Evolutionary conservation across 1,140 invertebrate species (phyloP).

Genomic region (Andrena cerasifolii): DNA sequence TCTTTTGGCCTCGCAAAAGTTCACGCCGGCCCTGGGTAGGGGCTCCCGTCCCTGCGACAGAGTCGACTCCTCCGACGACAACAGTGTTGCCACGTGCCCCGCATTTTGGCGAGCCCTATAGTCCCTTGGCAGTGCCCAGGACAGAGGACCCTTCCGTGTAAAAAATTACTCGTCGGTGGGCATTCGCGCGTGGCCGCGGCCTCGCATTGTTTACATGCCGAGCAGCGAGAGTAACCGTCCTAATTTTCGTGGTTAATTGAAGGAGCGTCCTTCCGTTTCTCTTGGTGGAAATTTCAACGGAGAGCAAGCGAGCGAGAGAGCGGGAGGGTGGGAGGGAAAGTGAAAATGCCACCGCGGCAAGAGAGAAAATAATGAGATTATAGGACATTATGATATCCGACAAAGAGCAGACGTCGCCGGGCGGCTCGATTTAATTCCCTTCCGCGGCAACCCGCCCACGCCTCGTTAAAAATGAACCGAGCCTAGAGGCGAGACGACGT

Average conservation of each 20-base stretch:
- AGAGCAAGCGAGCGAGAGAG: background rate
- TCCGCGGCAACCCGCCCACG: constrained; percentile 21
- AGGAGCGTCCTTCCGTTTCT: background rate
- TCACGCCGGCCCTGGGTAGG: too few species aligned
- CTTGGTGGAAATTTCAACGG: constrained; percentile 15
- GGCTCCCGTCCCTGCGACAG: too few species aligned
- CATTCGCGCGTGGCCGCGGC: background rate
- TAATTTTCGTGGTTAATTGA: constrained; percentile 32
- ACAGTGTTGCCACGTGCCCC: background rate
- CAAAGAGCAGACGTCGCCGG: constrained; percentile 47
- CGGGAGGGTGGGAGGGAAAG: too few species aligned
- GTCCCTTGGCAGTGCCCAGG: background rate
- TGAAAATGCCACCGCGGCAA: too few species aligned
- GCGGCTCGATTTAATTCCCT: constrained; percentile 45
- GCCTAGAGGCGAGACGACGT: background rate
- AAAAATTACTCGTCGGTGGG: background rate
- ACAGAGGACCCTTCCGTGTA: background rate
- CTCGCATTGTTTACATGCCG: constrained; percentile 13
- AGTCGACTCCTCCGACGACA: too few species aligned
- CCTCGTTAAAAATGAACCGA: constrained; percentile 45
- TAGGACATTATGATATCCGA: constrained; percentile 44
- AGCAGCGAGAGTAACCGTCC: constrained; percentile 13
- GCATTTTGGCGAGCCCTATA: background rate
- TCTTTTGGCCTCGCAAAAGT: too few species aligned
- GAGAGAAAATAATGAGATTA: constrained; percentile 45